Conservation (phyloP, 2,113 vertebrate species). For the Phrynosoma blainvillii region DNA sequence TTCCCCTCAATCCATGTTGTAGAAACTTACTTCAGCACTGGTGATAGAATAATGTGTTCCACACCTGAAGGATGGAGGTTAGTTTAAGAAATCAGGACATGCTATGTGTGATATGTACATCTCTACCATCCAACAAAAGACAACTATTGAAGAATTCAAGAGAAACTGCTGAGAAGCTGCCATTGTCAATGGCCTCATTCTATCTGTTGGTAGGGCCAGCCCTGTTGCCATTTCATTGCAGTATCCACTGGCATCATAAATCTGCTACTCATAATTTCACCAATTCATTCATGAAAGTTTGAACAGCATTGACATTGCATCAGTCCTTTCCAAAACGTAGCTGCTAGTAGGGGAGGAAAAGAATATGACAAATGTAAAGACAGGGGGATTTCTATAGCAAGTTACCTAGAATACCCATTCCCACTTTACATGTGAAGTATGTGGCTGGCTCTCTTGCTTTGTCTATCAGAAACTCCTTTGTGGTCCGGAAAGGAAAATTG, state of each 20-base stretch:
- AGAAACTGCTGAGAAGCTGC: not conserved
- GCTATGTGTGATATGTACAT: too few species aligned
- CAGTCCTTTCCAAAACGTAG: too few species aligned
- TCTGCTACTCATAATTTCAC: not conserved
- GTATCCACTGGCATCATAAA: not conserved
- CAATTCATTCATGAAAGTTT: not conserved
- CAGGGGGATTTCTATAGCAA: too few species aligned
- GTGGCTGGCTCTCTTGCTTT: not conserved
- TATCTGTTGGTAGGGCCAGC: not conserved
- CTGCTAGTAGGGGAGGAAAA: not conserved
- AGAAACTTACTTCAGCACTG: not conserved
- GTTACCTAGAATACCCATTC: too few species aligned
- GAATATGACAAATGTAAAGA: too few species aligned
- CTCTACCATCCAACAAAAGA: not conserved
- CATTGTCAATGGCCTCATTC: not conserved
- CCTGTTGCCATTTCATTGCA: not conserved
- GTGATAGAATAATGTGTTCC: not conserved
- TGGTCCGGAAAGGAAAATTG: rapidly evolving
- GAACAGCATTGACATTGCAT: too few species aligned
- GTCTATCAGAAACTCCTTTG: not conserved
- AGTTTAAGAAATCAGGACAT: not conserved
- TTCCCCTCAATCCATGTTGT: not conserved
- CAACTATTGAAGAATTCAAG: not conserved
- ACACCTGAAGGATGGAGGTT: not conserved
- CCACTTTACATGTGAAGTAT: not conserved